phyloP scores from a whole-genome alignment of 1,140 invertebrate genomes.

The Atopsyche davidsoni region DNA sequence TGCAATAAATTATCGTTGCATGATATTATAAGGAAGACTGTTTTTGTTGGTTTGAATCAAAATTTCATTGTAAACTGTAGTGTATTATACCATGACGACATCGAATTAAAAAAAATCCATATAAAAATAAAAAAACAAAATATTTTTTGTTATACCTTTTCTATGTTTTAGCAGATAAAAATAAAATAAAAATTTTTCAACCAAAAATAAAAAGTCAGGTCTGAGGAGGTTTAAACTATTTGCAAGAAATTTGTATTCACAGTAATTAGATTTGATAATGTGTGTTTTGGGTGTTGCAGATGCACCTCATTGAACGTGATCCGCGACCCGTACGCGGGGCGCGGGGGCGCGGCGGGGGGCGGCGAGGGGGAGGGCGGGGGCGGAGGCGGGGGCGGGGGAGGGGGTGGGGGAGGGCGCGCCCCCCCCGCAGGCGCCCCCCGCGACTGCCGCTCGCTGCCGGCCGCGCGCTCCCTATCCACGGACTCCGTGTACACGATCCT shows the following conservation, averaged over 20 bases:
- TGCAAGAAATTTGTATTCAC: neutral
- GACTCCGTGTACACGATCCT: slow-evolving; percentile 88
- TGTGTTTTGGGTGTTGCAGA: slow-evolving; percentile 39
- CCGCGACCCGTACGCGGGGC: slow-evolving; percentile 56
- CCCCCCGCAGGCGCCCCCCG: slow-evolving; percentile 37
- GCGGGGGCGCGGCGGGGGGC: slow-evolving; percentile 32
- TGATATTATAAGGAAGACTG: too few relatives aligned
- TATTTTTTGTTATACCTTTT: too few relatives aligned
- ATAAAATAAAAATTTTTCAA: too few relatives aligned
- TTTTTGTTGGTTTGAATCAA: too few relatives aligned
- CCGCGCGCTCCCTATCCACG: slow-evolving; percentile 59
- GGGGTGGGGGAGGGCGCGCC: slow-evolving; percentile 39
- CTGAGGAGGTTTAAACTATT: too few relatives aligned
- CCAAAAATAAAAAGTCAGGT: too few relatives aligned
- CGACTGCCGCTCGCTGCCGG: slow-evolving; percentile 51
- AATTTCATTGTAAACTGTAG: too few relatives aligned
- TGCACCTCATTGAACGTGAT: slow-evolving; percentile 80
- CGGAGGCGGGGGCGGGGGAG: slow-evolving; percentile 35
- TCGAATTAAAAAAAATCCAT: neutral
- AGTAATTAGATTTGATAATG: neutral
- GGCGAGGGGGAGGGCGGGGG: slow-evolving; percentile 34
- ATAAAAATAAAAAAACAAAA: neutral
- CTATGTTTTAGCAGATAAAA: too few relatives aligned
- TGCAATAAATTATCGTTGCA: too few relatives aligned
- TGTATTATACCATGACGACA: neutral